These are phyloP conservation scores for Jordanella pulchra DNA, from an alignment of 2,797 vertebrate species.

Conservation along the genomic window DNA sequence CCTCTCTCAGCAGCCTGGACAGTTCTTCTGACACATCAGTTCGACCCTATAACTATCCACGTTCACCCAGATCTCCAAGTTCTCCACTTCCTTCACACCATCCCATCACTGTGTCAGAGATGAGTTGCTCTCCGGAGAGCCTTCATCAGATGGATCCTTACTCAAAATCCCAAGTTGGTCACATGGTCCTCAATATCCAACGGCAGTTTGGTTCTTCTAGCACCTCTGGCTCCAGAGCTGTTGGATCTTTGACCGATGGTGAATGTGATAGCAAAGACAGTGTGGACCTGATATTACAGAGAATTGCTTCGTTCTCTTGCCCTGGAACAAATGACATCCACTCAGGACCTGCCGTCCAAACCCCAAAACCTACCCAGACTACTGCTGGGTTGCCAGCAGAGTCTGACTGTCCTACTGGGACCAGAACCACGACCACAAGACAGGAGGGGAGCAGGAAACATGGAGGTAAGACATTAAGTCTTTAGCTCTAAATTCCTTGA, in stretches of 20 bases:
- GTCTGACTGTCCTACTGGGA: conserved; percentile 8
- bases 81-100: conserved; percentile 39
- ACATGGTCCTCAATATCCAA: conserved; percentile 34
- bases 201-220: conserved; percentile 48
- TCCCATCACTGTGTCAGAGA: conserved; percentile 54
- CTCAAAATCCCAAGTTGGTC: conserved; percentile 71
- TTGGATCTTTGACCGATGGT: background rate
- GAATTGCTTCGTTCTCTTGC: conserved; percentile 76
- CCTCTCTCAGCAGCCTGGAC: conserved; percentile 63
- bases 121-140: conserved; percentile 57
- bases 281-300: conserved; percentile 76
- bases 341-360: conserved; percentile 5
- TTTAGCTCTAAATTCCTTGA: no score
- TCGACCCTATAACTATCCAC: conserved; percentile 26
- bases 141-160: conserved; percentile 62
- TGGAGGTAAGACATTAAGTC: conserved; percentile 67
- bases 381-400: conserved; percentile 38
- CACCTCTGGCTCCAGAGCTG: conserved; percentile 23
- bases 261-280: conserved; percentile 56
- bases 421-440: background rate
- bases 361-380: conserved; percentile 25
- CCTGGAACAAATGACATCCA: conserved; percentile 20
- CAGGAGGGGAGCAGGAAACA: conserved; percentile 23
- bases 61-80: conserved; percentile 13
- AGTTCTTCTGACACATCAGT: conserved; percentile 58